phyloP scores from a whole-genome alignment of 2,113 vertebrate species.

The Paradoxurus hermaphroditus region DNA sequence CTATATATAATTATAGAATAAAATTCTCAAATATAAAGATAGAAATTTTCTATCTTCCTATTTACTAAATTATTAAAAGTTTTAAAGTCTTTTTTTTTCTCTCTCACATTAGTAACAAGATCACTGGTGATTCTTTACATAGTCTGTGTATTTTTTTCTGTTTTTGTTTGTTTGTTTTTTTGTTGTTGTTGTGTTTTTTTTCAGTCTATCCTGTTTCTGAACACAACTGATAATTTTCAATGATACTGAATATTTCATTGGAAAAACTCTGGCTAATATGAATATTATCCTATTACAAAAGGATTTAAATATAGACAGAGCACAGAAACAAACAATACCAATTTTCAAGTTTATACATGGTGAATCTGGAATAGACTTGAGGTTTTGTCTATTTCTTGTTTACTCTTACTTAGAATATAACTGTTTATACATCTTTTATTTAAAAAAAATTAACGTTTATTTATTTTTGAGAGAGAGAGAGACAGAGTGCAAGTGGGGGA shows the following conservation, averaged over 20 bases:
- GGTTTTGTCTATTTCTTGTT: neutral
- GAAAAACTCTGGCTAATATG: neutral
- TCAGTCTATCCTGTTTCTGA: neutral
- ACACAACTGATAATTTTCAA: neutral
- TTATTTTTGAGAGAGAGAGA: too few relatives aligned
- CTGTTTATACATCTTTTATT: too few relatives aligned
- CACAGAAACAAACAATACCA: neutral
- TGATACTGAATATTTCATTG: neutral
- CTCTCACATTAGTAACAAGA: neutral
- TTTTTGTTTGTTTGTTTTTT: too few relatives aligned
- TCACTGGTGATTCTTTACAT: neutral
- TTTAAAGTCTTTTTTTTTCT: neutral
- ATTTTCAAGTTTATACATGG: neutral
- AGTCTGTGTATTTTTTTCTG: neutral
- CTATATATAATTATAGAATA: neutral
- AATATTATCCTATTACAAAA: neutral
- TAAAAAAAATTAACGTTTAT: too few relatives aligned
- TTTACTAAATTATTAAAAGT: neutral
- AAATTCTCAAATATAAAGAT: neutral
- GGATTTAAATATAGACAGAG: neutral
- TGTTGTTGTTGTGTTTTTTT: too few relatives aligned
- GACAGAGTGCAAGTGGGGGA: too few relatives aligned
- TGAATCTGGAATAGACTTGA: neutral
- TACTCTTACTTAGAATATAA: neutral
- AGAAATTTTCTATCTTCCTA: neutral